phyloP scores from a whole-genome alignment of 2,113 vertebrate species.

The Eira barbara region DNA sequence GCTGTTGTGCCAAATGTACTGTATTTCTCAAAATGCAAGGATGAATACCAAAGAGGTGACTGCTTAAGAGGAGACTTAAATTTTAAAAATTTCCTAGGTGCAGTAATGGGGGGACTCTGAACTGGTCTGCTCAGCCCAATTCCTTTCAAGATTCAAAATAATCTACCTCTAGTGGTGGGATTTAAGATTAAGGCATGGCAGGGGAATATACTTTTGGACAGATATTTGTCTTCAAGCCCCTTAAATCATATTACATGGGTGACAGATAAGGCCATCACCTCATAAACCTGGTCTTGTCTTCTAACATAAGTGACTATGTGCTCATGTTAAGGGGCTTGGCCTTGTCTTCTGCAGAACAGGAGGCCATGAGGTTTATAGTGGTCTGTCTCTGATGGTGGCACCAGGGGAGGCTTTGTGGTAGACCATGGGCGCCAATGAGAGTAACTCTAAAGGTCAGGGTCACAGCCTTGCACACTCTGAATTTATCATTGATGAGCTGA shows the following conservation, averaged over 20 bases:
- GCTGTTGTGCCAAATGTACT: not conserved
- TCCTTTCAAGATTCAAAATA: not conserved
- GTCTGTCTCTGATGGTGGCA: not conserved
- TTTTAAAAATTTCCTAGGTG: not conserved
- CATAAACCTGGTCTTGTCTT: not conserved
- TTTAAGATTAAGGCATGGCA: not conserved
- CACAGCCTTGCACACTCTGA: not conserved
- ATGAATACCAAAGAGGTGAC: not conserved
- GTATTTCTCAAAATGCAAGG: not conserved
- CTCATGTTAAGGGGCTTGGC: not conserved
- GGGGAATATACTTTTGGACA: not conserved
- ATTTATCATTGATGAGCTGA: not conserved
- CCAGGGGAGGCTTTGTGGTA: not conserved
- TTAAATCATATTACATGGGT: not conserved
- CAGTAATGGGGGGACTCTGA: not conserved
- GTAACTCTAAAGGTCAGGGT: not conserved
- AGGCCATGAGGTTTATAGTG: not conserved
- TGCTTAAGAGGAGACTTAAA: not conserved
- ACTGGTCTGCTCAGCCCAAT: not conserved
- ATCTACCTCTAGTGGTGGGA: not conserved
- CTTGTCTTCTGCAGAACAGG: not conserved
- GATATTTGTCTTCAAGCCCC: not conserved
- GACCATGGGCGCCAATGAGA: not conserved
- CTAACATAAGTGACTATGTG: not conserved
- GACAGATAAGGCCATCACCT: not conserved